phyloP scores from a whole-genome alignment of 2,888 invertebrate genomes.

The Vesta saturnalis region DNA sequence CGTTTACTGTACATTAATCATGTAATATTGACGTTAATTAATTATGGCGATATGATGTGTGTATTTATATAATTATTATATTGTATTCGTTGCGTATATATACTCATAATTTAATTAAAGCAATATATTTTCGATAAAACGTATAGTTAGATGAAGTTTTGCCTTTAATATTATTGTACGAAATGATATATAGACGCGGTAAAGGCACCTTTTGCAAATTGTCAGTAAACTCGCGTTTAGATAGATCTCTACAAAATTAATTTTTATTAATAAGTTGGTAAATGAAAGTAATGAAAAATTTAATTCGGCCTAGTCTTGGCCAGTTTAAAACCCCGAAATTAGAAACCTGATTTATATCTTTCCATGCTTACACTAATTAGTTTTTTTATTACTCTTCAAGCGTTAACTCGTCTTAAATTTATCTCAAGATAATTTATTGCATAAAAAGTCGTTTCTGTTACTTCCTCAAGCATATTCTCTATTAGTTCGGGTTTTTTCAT shows the following conservation, averaged over 20 bases:
- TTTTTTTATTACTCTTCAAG: conserved; percentile 15
- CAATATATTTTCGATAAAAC: conserved; percentile 53
- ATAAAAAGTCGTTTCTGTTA: background rate
- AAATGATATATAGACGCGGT: background rate
- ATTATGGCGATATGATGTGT: conserved; percentile 58
- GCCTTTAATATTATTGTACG: too few species aligned
- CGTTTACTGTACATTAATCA: conserved; percentile 57
- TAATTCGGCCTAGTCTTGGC: conserved; percentile 11
- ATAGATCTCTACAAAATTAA: background rate
- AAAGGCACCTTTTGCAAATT: background rate
- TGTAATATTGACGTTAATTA: conserved; percentile 60
- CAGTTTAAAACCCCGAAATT: conserved; percentile 9
- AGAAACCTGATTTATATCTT: conserved; percentile 15
- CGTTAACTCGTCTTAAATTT: conserved; percentile 14
- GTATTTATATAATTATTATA: conserved; percentile 61
- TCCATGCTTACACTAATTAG: conserved; percentile 13
- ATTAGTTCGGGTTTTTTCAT: background rate
- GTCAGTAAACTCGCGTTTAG: background rate
- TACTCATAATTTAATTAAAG: conserved; percentile 57
- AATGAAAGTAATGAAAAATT: conserved; percentile 10
- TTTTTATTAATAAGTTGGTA: conserved; percentile 9
- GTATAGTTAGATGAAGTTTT: conserved; percentile 44
- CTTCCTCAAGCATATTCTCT: background rate
- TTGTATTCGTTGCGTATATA: conserved; percentile 53
- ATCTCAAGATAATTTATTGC: conserved; percentile 12